Conservation (phyloP, 2,113 vertebrate genomes). For the Elaphurus davidianus region DNA sequence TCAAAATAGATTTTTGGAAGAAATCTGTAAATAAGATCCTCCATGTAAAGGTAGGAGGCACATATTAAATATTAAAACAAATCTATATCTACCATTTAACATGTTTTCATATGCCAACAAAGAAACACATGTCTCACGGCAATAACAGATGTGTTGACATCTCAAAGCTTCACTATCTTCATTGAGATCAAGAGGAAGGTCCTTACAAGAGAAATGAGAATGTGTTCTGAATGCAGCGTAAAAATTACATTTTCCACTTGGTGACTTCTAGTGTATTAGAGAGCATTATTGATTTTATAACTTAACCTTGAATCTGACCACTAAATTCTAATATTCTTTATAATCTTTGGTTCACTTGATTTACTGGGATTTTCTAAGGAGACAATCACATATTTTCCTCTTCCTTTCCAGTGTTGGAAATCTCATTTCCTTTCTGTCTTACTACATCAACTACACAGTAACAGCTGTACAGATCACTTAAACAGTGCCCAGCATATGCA, state of each 20-base stretch:
- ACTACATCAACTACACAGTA: neutral
- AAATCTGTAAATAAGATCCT: neutral
- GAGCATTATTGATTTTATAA: neutral
- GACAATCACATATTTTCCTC: neutral
- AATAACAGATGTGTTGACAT: neutral
- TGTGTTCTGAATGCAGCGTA: neutral
- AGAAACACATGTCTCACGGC: neutral
- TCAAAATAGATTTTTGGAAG: neutral
- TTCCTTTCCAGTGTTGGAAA: neutral
- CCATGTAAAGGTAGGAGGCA: neutral
- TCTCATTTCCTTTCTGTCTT: neutral
- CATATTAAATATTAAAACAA: neutral
- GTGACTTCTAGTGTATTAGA: neutral
- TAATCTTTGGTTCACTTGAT: neutral
- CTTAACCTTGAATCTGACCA: neutral
- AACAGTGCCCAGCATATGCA: neutral
- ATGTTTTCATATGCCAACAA: neutral
- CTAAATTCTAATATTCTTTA: neutral
- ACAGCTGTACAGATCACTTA: neutral
- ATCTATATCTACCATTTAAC: neutral
- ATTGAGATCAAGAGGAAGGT: neutral
- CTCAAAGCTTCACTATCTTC: neutral
- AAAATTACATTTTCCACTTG: neutral
- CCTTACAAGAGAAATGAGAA: neutral
- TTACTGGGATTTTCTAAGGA: conserved; percentile 15